Evolutionary conservation across 2,113 vertebrate species (phyloP).

Genomic region (Anseranas semipalmata): DNA sequence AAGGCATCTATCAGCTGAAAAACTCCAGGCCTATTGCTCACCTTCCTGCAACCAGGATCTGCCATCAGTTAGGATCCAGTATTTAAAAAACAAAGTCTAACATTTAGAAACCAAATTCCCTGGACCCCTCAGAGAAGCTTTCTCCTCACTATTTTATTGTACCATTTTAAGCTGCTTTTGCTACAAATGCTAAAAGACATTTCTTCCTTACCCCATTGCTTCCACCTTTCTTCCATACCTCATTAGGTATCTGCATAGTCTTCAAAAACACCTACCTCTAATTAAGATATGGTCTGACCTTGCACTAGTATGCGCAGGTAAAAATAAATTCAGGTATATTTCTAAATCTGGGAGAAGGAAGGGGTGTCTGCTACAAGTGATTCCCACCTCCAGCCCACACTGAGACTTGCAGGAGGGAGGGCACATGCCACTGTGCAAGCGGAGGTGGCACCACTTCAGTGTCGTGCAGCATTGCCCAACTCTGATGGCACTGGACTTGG

Average conservation of each 20-base stretch:
- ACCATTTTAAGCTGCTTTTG: neutral
- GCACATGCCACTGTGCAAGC: neutral
- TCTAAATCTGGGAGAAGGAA: neutral
- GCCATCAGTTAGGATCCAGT: neutral
- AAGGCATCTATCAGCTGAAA: constrained; percentile 50
- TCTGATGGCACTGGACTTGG: neutral
- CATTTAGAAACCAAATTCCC: neutral
- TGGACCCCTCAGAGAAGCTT: neutral
- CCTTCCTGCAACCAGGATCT: neutral
- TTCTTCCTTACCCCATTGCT: no score
- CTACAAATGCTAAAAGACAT: neutral
- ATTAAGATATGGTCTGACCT: neutral
- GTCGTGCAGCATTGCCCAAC: neutral
- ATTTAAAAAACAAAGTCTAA: neutral
- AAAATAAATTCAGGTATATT: neutral
- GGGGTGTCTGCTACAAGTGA: neutral
- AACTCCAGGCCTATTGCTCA: constrained; percentile 33
- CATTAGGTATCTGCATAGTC: neutral
- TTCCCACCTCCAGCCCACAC: neutral
- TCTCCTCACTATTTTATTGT: neutral
- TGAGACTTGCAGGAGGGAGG: neutral
- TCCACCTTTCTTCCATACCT: no score
- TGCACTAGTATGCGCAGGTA: neutral
- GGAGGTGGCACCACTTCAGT: neutral
- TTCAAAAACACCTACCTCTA: neutral